Percentiles rank a stretch among this genome's conserved stretches.
phyloP scores from a whole-genome alignment of 2,888 invertebrate species.

The Lamellibrachia columna region DNA sequence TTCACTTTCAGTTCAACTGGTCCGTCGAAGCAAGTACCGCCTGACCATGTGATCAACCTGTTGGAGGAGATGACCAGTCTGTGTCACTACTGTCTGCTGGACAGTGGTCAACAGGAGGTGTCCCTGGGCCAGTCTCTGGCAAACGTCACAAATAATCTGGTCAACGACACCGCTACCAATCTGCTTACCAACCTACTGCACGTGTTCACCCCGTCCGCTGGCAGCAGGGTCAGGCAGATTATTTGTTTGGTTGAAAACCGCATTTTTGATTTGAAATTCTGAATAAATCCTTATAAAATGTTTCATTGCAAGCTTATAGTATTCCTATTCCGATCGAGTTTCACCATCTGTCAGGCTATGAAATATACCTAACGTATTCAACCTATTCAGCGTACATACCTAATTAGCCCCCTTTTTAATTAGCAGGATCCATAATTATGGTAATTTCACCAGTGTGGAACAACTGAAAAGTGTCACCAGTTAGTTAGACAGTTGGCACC shows the following conservation, averaged over 20 bases:
- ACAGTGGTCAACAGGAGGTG: slow-evolving; percentile 63
- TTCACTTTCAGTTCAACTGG: slow-evolving; percentile 20
- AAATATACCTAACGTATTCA: too few species aligned
- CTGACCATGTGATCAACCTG: slow-evolving; percentile 82
- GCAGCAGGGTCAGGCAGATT: slow-evolving; percentile 51
- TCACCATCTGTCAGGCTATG: too few species aligned
- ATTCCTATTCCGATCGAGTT: too few species aligned
- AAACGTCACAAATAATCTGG: slow-evolving; percentile 64
- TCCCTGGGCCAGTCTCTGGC: slow-evolving; percentile 60
- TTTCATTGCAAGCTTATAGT: too few species aligned
- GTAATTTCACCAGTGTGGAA: too few species aligned
- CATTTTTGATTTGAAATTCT: neutral
- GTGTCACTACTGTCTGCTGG: slow-evolving; percentile 82
- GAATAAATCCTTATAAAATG: too few species aligned
- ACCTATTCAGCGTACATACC: too few species aligned
- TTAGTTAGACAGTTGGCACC: too few species aligned
- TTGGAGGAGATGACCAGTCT: slow-evolving; percentile 81
- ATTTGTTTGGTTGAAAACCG: neutral
- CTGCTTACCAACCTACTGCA: slow-evolving; percentile 83
- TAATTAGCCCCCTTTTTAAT: too few species aligned
- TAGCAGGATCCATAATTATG: too few species aligned
- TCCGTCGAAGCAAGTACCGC: slow-evolving; percentile 66
- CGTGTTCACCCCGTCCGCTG: slow-evolving; percentile 77
- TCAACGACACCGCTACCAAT: slow-evolving; percentile 70
- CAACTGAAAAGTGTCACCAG: too few species aligned